These are phyloP conservation scores for Drosophila chauvacae DNA, from an alignment of 1,140 invertebrate species.

Conservation along the genomic window DNA sequence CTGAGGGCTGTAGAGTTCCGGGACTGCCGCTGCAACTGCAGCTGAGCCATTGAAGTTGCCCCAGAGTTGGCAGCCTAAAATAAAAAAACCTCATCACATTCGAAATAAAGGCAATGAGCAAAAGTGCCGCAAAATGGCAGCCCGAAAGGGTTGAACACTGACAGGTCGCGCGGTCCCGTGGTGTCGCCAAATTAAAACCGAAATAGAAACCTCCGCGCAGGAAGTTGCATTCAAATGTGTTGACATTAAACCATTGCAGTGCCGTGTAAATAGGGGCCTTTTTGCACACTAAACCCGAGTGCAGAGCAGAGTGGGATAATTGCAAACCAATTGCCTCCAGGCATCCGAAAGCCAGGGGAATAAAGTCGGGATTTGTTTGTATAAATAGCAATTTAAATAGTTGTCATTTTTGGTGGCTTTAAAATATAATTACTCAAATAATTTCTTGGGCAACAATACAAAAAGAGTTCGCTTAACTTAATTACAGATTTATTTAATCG, in stretches of 20 bases:
- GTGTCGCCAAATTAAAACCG: slow-evolving; percentile 64
- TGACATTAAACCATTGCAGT: slow-evolving; percentile 60
- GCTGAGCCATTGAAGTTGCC: slow-evolving; percentile 46
- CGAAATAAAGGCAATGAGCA: slow-evolving; percentile 63
- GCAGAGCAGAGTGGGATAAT: slow-evolving; percentile 13
- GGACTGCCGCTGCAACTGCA: slow-evolving; percentile 27
- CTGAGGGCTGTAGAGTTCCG: slow-evolving; percentile 16
- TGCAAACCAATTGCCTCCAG: slow-evolving; percentile 31
- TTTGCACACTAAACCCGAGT: slow-evolving; percentile 16
- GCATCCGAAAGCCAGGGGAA: neutral
- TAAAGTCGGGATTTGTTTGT: slow-evolving; percentile 20
- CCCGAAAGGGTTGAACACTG: slow-evolving; percentile 1
- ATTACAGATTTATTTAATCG: neutral
- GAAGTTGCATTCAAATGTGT: slow-evolving; percentile 56
- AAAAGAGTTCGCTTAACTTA: neutral
- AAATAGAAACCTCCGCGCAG: slow-evolving; percentile 57
- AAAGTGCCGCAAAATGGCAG: slow-evolving; percentile 47
- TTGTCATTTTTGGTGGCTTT: neutral
- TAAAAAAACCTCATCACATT: slow-evolving; percentile 41
- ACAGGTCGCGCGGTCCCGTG: slow-evolving; percentile 11
- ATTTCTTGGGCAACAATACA: neutral
- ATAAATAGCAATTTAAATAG: neutral
- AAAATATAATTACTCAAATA: neutral
- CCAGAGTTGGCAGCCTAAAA: slow-evolving; percentile 45
- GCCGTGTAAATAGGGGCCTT: slow-evolving; percentile 56